A percentile compares a stretch with the other conserved stretches of the same genome.
phyloP scores from a whole-genome alignment of 1,140 invertebrate genomes.

The Druon quercuslanigerum region DNA sequence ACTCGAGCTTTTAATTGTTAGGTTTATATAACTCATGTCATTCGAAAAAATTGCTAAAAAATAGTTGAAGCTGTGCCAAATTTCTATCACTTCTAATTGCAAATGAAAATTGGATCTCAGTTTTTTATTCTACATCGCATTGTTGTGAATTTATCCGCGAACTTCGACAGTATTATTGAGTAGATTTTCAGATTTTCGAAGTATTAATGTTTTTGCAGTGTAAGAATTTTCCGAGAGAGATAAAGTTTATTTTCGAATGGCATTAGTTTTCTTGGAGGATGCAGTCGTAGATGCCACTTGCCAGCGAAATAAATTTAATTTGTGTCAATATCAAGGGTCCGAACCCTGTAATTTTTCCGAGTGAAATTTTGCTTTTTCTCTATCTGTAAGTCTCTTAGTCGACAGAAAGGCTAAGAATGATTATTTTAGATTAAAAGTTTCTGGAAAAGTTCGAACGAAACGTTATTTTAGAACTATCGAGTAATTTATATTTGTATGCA shows the following conservation, averaged over 20 bases:
- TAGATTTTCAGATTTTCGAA: neutral
- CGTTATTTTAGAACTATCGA: slow-evolving; percentile 40
- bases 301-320: slow-evolving; percentile 37
- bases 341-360: neutral
- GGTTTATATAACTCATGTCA: no score
- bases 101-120: neutral
- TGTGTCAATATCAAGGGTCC: slow-evolving; percentile 19
- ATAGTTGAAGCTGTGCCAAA: slow-evolving; percentile 10
- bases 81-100: neutral
- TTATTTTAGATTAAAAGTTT: slow-evolving; percentile 2
- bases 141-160: neutral
- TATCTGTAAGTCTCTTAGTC: no score
- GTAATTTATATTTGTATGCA: slow-evolving; percentile 56
- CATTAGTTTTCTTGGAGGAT: slow-evolving; percentile 51
- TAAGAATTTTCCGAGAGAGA: neutral
- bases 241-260: slow-evolving; percentile 14
- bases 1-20: no score
- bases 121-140: neutral
- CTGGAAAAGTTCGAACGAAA: slow-evolving; percentile 1
- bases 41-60: neutral
- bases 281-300: slow-evolving; percentile 30
- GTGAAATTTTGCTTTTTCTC: neutral
- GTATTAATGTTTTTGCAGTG: neutral
- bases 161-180: slow-evolving; percentile 4
- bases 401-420: no score